These are phyloP conservation scores for Boleophthalmus pectinirostris DNA, from an alignment of 2,113 vertebrate species.

Conservation along the genomic window DNA sequence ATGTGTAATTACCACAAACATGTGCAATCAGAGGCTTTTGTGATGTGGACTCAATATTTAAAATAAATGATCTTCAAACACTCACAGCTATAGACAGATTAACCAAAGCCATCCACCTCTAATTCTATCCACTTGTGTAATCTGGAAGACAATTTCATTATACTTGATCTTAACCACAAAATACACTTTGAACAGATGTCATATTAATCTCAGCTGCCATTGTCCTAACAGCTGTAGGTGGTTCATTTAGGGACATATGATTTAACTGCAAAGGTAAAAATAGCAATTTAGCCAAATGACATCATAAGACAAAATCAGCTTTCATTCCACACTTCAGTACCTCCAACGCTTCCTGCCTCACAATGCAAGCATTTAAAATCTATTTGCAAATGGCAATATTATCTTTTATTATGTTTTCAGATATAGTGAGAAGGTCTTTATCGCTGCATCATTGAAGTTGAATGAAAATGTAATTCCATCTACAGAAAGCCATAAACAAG, in stretches of 20 bases:
- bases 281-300: conserved; percentile 3
- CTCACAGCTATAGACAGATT: neutral
- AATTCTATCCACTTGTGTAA: neutral
- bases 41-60: neutral
- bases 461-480: conserved; percentile 10
- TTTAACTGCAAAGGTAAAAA: conserved; percentile 9
- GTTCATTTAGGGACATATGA: conserved; percentile 1
- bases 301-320: neutral
- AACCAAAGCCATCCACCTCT: neutral
- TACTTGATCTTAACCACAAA: neutral
- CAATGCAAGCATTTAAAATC: conserved; percentile 1
- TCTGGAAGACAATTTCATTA: neutral
- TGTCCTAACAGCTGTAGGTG: conserved; percentile 1
- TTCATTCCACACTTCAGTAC: neutral
- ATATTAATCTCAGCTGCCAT: neutral
- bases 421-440: conserved; percentile 1
- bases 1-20: conserved; percentile 4
- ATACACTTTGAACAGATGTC: neutral
- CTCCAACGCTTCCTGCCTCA: neutral
- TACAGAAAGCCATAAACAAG: conserved; percentile 9
- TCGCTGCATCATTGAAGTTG: conserved; percentile 6
- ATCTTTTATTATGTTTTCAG: conserved; percentile 5
- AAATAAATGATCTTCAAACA: neutral
- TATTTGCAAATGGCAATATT: conserved; percentile 8
- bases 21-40: neutral